These are phyloP conservation scores for Harpalus rubripes DNA, from an alignment of 2,888 invertebrate species.

Conservation along the genomic window DNA sequence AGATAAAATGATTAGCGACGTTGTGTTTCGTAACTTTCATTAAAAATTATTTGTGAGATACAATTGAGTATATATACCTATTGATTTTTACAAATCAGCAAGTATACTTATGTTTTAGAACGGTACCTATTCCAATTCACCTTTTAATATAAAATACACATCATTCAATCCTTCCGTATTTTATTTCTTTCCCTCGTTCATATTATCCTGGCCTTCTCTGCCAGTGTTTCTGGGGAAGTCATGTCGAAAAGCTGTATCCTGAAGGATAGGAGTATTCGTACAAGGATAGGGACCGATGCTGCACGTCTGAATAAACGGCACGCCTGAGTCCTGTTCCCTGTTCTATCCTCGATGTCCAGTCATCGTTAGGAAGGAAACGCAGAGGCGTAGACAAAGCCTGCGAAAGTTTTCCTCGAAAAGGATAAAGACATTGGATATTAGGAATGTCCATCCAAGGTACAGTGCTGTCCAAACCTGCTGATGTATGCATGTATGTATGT, in stretches of 20 bases:
- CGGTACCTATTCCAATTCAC: too few species aligned
- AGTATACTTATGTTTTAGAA: too few species aligned
- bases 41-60: too few species aligned
- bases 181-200: not conserved
- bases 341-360: conserved; percentile 29
- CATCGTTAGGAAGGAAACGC: conserved; percentile 1
- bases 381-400: not conserved
- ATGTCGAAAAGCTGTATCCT: conserved; percentile 4
- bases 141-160: not conserved
- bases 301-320: conserved; percentile 46
- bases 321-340: conserved; percentile 36
- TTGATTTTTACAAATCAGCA: too few species aligned
- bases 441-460: too few species aligned
- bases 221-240: not conserved
- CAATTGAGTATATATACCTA: too few species aligned
- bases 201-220: not conserved
- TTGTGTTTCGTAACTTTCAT: too few species aligned
- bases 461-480: too few species aligned
- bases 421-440: too few species aligned
- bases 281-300: conserved; percentile 9
- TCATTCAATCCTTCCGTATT: not conserved
- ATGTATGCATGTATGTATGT: too few species aligned
- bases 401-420: not conserved
- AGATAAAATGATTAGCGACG: too few species aligned
- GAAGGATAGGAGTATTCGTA: not conserved